A percentile compares a stretch with the other conserved stretches of the same genome.
These are phyloP conservation scores for Synanthedon vespiformis DNA, from an alignment of 2,888 invertebrate species.

Conservation along the genomic window DNA sequence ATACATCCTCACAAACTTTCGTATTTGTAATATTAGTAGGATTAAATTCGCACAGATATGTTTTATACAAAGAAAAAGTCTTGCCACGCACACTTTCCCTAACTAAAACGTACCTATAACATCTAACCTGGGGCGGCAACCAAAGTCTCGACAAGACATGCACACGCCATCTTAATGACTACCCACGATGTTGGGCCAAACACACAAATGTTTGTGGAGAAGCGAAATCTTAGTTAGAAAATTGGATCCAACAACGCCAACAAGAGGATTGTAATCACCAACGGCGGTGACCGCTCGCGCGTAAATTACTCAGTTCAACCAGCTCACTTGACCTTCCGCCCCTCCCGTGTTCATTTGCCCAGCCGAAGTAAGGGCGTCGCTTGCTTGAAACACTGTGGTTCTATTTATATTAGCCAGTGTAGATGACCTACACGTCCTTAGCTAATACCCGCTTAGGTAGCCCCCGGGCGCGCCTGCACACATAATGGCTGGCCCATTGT, in stretches of 20 bases:
- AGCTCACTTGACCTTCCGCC: slow-evolving; percentile 19
- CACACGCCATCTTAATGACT: slow-evolving; percentile 54
- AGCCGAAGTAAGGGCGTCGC: slow-evolving; percentile 8
- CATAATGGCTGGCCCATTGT: slow-evolving; percentile 53
- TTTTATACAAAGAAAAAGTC: too few species aligned
- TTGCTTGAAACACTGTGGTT: slow-evolving; percentile 16
- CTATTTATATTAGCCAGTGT: slow-evolving; percentile 28
- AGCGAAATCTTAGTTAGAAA: slow-evolving; percentile 8
- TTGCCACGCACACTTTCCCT: slow-evolving; percentile 26
- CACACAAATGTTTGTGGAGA: slow-evolving; percentile 9
- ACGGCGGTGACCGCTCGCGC: slow-evolving; percentile 62
- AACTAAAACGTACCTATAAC: slow-evolving; percentile 19
- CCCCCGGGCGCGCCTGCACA: slow-evolving; percentile 49
- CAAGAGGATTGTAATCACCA: slow-evolving; percentile 57
- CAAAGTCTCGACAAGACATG: slow-evolving; percentile 29
- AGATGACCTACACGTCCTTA: slow-evolving; percentile 48
- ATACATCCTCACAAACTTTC: too few species aligned
- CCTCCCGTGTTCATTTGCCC: slow-evolving; percentile 1
- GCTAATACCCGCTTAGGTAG: slow-evolving; percentile 60
- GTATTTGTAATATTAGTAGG: too few species aligned
- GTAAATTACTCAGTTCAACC: slow-evolving; percentile 53
- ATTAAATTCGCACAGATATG: too few species aligned
- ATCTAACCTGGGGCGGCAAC: slow-evolving; percentile 28
- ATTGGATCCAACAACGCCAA: slow-evolving; percentile 43
- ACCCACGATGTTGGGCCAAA: slow-evolving; percentile 16